Percentiles rank a stretch among this genome's conserved stretches.
phyloP scores from a whole-genome alignment of 1,140 invertebrate genomes.

The Riptortus pedestris region DNA sequence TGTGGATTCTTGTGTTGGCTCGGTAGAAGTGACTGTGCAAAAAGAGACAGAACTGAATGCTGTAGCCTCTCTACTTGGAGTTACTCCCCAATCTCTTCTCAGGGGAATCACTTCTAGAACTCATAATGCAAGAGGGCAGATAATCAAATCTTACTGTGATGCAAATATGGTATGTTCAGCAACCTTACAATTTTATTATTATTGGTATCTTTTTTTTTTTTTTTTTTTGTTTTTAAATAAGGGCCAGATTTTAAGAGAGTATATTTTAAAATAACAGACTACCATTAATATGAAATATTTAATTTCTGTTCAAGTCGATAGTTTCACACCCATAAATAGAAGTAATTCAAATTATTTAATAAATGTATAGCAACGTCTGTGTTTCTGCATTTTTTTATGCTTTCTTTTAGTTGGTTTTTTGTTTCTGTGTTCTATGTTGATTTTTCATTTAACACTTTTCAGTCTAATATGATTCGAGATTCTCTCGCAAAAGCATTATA shows the following conservation, averaged over 20 bases:
- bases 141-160: constrained; percentile 72
- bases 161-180: constrained; percentile 57
- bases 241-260: too few species aligned
- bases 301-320: too few species aligned
- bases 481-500: constrained; percentile 86
- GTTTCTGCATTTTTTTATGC: too few species aligned
- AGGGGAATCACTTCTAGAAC: constrained; percentile 73
- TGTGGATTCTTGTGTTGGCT: constrained; percentile 45
- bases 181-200: neutral
- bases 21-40: constrained; percentile 60
- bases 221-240: too few species aligned
- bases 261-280: too few species aligned
- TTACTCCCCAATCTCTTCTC: constrained; percentile 62
- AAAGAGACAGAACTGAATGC: constrained; percentile 70
- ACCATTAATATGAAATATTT: too few species aligned
- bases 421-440: too few species aligned
- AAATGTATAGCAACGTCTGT: too few species aligned
- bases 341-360: too few species aligned
- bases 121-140: constrained; percentile 70
- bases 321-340: too few species aligned
- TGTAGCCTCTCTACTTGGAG: constrained; percentile 71
- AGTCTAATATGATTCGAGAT: constrained; percentile 77
- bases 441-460: too few species aligned
- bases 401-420: neutral
- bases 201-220: constrained; percentile 13